phyloP scores from a whole-genome alignment of 2,888 invertebrate genomes.

The Zygogramma bicolorata region DNA sequence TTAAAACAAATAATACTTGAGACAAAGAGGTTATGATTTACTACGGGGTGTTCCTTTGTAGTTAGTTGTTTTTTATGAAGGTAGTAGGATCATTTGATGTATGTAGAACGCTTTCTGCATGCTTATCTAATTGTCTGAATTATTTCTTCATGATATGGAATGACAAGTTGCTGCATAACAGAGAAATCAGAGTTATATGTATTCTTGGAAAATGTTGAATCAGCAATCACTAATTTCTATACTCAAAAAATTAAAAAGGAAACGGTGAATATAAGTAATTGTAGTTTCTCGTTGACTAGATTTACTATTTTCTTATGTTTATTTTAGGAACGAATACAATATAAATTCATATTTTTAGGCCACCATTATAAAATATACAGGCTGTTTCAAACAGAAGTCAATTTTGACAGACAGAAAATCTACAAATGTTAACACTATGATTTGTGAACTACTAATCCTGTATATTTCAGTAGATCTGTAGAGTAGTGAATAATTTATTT shows the following conservation, averaged over 20 bases:
- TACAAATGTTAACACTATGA: not conserved
- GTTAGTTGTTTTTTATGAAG: not conserved
- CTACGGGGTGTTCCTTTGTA: not conserved
- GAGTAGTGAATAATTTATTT: slow-evolving; percentile 25
- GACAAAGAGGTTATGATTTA: not conserved
- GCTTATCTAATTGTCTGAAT: not conserved
- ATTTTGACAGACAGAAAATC: not conserved
- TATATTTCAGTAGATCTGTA: slow-evolving; percentile 43
- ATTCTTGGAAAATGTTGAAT: not conserved
- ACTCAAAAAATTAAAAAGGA: not conserved
- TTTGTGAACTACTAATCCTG: slow-evolving; percentile 17
- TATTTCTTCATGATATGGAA: not conserved
- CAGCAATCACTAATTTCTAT: not conserved
- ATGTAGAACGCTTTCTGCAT: not conserved
- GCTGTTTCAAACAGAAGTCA: slow-evolving; percentile 10
- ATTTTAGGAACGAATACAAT: slow-evolving; percentile 19
- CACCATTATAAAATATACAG: slow-evolving; percentile 47
- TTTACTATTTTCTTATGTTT: not conserved
- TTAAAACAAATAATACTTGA: not conserved
- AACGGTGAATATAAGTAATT: not conserved
- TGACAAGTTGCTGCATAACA: not conserved
- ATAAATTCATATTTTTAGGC: slow-evolving; percentile 48
- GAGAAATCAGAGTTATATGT: not conserved
- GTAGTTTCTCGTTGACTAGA: not conserved
- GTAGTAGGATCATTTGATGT: not conserved